Conservation (phyloP, 2,113 vertebrate species). For the Rhabdomys dilectus region DNA sequence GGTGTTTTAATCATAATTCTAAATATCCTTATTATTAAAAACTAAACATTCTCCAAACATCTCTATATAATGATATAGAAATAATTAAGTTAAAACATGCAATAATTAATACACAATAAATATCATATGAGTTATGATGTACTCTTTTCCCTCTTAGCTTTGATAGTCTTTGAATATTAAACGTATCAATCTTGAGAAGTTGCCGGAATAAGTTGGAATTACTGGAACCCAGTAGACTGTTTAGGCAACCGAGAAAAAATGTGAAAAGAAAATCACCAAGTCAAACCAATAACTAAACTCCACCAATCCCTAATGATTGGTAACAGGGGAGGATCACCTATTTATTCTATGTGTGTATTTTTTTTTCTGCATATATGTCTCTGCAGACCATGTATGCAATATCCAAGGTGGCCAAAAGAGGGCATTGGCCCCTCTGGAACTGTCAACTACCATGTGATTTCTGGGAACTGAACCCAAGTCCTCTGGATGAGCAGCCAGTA, state of each 20-base stretch:
- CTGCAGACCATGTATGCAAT: not conserved
- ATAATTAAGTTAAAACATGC: not conserved
- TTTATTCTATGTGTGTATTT: not conserved
- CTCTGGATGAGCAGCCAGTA: not conserved
- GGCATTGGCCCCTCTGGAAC: fast-evolving
- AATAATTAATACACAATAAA: not conserved
- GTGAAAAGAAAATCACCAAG: constrained; percentile 58
- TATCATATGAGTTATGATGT: not conserved
- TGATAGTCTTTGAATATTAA: constrained; percentile 17
- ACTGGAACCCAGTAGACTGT: constrained; percentile 52
- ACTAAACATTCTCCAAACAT: not conserved
- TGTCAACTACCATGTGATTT: not conserved
- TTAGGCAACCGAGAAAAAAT: too few species aligned
- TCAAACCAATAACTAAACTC: constrained; percentile 12
- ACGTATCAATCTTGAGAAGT: constrained; percentile 56
- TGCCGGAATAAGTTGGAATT: constrained; percentile 62
- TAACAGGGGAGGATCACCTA: not conserved
- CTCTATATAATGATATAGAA: not conserved
- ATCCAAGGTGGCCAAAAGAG: not conserved
- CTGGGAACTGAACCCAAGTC: not conserved
- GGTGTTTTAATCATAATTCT: not conserved
- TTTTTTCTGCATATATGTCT: not conserved
- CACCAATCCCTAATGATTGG: not conserved
- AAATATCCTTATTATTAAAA: constrained; percentile 1
- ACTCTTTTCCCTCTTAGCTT: not conserved